Conservation (phyloP, 2,888 invertebrate genomes). For the Pecten maximus region DNA sequence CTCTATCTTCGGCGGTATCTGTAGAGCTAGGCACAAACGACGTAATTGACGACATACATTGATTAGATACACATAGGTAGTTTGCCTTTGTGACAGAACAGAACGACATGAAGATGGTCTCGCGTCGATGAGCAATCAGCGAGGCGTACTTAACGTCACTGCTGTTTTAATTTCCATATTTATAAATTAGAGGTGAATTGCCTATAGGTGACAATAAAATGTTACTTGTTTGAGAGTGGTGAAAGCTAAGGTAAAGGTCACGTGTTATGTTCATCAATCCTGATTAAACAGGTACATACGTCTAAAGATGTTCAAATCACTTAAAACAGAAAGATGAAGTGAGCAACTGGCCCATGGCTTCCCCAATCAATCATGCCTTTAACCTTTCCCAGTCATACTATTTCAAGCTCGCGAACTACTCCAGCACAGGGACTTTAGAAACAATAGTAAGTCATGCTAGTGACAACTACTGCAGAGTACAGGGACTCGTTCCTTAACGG, state of each 20-base stretch:
- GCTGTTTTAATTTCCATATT: conserved; percentile 28
- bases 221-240: background rate
- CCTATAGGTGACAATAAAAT: background rate
- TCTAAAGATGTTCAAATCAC: background rate
- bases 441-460: too few relatives aligned
- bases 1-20: too few relatives aligned
- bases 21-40: too few relatives aligned
- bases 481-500: too few relatives aligned
- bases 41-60: too few relatives aligned
- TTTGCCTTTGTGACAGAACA: background rate
- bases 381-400: too few relatives aligned
- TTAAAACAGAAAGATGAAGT: too few relatives aligned
- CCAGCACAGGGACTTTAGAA: too few relatives aligned
- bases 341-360: background rate
- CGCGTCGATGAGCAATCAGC: background rate
- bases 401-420: too few relatives aligned
- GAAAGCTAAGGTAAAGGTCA: background rate
- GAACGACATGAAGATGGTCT: background rate
- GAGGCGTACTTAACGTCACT: background rate
- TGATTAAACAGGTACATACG: background rate
- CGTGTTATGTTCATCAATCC: background rate
- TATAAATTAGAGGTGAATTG: conserved; percentile 6
- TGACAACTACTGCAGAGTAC: too few relatives aligned
- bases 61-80: background rate
- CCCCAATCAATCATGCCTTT: background rate